Conservation (phyloP, 2,797 vertebrate species). For the Phrynocephalus forsythii region DNA sequence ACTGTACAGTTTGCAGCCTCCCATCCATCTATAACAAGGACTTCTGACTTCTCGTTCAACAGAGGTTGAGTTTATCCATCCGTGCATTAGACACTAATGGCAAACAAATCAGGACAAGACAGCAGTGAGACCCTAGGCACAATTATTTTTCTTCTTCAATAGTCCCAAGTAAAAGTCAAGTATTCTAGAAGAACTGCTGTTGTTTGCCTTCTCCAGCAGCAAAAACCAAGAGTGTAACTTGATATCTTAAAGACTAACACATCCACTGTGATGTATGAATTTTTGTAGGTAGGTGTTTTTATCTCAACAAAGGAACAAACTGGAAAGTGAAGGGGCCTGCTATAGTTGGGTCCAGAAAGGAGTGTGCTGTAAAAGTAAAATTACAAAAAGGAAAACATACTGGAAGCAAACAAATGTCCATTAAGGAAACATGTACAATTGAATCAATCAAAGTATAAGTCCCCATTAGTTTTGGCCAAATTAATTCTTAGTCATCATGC, state of each 20-base stretch:
- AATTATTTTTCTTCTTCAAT: background rate
- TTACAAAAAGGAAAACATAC: background rate
- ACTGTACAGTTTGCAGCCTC: conserved; percentile 48
- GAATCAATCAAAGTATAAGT: background rate
- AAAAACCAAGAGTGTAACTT: background rate
- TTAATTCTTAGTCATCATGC: background rate
- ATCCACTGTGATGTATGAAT: too few species aligned
- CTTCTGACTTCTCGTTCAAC: conserved; percentile 34
- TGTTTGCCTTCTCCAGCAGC: background rate
- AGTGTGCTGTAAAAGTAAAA: background rate
- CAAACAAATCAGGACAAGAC: background rate
- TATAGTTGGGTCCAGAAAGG: background rate
- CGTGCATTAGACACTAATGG: background rate
- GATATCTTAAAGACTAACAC: background rate
- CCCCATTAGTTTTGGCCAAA: background rate
- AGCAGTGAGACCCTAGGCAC: background rate
- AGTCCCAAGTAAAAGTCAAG: background rate
- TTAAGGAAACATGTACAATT: background rate
- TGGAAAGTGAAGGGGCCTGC: background rate
- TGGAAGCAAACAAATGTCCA: background rate
- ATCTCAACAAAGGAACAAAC: background rate
- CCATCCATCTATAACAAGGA: conserved; percentile 51
- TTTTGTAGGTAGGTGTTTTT: background rate
- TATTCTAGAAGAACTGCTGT: background rate
- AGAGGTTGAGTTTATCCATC: background rate